Percentiles rank a stretch among this genome's conserved stretches.
phyloP scores from a whole-genome alignment of 1,140 invertebrate genomes.

The Condylostylus longicornis region DNA sequence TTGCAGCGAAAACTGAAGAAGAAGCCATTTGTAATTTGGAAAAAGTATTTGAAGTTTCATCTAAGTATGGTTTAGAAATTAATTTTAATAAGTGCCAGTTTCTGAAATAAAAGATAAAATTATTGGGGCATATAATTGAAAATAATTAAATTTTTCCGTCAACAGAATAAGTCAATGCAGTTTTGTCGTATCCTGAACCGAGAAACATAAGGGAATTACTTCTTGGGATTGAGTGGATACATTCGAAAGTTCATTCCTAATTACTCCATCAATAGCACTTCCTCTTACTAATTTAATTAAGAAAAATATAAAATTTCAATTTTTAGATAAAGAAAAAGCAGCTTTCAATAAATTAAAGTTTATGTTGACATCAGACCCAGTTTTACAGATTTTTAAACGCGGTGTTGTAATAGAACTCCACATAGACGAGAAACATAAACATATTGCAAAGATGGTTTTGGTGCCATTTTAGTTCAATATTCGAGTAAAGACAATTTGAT shows the following conservation, averaged over 20 bases:
- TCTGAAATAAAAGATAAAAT: slow-evolving; percentile 23
- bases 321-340: neutral
- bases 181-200: slow-evolving; percentile 18
- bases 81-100: slow-evolving; percentile 39
- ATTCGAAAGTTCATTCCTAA: slow-evolving; percentile 19
- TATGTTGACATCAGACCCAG: neutral
- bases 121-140: slow-evolving; percentile 13
- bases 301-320: slow-evolving; percentile 2
- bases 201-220: slow-evolving; percentile 15
- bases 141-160: slow-evolving; percentile 12
- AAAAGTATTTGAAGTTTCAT: no score
- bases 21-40: slow-evolving; percentile 15
- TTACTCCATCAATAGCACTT: slow-evolving; percentile 12
- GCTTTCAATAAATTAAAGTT: neutral
- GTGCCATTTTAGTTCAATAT: neutral
- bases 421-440: neutral
- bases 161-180: slow-evolving; percentile 15
- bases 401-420: neutral
- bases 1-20: slow-evolving; percentile 13
- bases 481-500: neutral
- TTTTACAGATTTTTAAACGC: neutral
- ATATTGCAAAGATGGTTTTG: no score
- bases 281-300: slow-evolving; percentile 10
- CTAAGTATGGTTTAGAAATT: no score
- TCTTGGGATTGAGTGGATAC: slow-evolving; percentile 19